phyloP scores from a whole-genome alignment of 2,888 invertebrate species.

The Drosophila austrosaltans region DNA sequence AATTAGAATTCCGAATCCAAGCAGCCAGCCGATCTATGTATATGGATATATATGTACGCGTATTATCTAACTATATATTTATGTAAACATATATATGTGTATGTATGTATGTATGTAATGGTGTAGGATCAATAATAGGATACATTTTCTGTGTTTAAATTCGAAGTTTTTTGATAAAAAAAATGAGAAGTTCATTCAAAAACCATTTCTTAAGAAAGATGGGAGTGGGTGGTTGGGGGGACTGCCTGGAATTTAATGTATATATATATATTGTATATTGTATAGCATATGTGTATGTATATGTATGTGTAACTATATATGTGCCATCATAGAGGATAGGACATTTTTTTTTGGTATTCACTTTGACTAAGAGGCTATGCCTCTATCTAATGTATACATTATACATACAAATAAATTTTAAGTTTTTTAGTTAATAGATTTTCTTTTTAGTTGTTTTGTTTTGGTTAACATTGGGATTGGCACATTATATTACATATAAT shows the following conservation, averaged over 20 bases:
- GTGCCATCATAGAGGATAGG: slow-evolving; percentile 42
- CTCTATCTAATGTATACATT: slow-evolving; percentile 66
- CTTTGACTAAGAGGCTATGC: slow-evolving; percentile 69
- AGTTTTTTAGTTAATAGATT: slow-evolving; percentile 23
- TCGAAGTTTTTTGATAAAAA: background rate
- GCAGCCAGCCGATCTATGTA: background rate
- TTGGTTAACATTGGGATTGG: slow-evolving; percentile 63
- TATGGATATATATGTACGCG: background rate
- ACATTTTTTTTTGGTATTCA: slow-evolving; percentile 4
- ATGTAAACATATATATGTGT: background rate
- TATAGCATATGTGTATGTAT: background rate
- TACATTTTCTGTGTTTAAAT: background rate
- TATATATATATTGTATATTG: background rate
- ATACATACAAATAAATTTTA: slow-evolving; percentile 53
- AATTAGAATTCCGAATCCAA: slow-evolving; percentile 1
- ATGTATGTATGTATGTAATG: background rate
- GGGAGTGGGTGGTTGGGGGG: no score
- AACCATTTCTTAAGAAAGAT: no score
- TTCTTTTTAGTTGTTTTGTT: slow-evolving; percentile 14
- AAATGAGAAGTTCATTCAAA: background rate
- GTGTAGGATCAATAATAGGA: background rate
- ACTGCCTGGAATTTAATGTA: background rate
- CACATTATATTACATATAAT: slow-evolving; percentile 77
- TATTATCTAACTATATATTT: background rate
- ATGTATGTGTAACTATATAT: slow-evolving; percentile 19